Base-by-base conservation (phyloP, 2,113 vertebrate genomes). In the Pavo muticus region DNA sequence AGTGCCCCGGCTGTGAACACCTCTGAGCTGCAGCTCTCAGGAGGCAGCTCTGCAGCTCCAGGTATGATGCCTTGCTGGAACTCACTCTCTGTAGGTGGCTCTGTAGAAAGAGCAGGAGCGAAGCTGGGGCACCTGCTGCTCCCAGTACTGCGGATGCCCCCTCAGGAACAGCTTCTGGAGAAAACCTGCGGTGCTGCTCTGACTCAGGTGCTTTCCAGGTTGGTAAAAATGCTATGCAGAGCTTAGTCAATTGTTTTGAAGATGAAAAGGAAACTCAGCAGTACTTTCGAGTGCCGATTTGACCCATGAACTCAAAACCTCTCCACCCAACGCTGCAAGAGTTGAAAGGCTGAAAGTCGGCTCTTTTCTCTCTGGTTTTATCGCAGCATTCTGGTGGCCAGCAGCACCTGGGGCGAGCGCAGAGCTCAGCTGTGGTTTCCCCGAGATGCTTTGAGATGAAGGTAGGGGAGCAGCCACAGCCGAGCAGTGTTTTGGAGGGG, bases 1-100 rank as follows among this genome's bases (percentile, higher is more conserved):
- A 1, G 1, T 3, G 25, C 54, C 57, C 15, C 20, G 0, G 1
- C 1, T 8, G 56, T 35, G 78, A 48, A 48, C 81, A 39, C 6
- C 0, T 45, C 87, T 48, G 32, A 24, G 27, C 15, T 18, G 45
- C 11, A 27, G 15, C 83, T 78, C 60, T 84, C 48, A 18, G 54
- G 56, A 80, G 65, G 40, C 4, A 56, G 45, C 50, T 56, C 65
- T 52, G 16, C 76, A 70, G 4, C 35, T 75, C 27, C 60, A 40
- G 86, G 91, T 96, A 94, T 74, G 3, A 29, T 39, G 9, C 25
- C 11, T 48, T 11, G 19, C 54, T 59, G 56, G 17, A 59, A 59
- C 18, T n/a, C 18, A 19, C 56, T n/a, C 18, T n/a, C 56, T 3
- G 56, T 57, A n/a, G 56, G 56, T n/a, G 32, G 32, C 32, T n/a